Base-by-base conservation (phyloP, 2,113 vertebrate species). In the Spea multiplicata region DNA sequence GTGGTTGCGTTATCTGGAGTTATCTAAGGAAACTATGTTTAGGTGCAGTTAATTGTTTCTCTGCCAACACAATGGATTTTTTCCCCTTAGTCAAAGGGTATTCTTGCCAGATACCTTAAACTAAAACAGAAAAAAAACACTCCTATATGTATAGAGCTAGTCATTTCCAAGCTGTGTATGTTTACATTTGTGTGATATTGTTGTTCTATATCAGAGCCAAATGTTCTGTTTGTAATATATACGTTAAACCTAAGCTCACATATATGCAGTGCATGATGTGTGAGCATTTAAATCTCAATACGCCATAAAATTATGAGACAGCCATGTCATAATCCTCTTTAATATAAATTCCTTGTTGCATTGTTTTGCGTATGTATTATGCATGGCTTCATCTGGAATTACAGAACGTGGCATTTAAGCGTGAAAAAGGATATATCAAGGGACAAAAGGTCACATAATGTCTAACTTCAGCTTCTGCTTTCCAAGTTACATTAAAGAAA, bases 331-430 rank as follows among this genome's bases (percentile, higher is more conserved):
- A 49, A 70, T 77, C 75, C 67, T 77, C 55, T 77, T 77, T 77
- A 77, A 77, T 70, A 77, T 64, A 77, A 77, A 71, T 77, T 50
- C 66, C 70, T 77, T 69, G 53, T 70, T 69, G 16, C 75, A 77
- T 77, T 77, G 75, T 77, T 77, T 77, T 77, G 66, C 8, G 68
- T 78, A 78, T 78, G 76, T 72, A 78, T 78, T 78, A 78, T 78
- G 69, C 67, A 78, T 78, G 50, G 59, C 46, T 71, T 78, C 76
- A 78, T 78, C 76, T 78, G 76, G 55, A 78, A 71, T 78, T 71
- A 52, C 13, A 78, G 67, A 78, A 78, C 47, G 59, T 8, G 64
- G 76, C 69, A 78, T 71, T 50, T 78, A 68, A 71, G 76, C 76
- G 69, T 78, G 76, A 71, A 71, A 74, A 13, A 78, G 48, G 49